Evolutionary conservation across 2,113 vertebrate genomes (phyloP), one percentile per base, ranked within the genome.

Genomic region (Callithrix jacchus): DNA sequence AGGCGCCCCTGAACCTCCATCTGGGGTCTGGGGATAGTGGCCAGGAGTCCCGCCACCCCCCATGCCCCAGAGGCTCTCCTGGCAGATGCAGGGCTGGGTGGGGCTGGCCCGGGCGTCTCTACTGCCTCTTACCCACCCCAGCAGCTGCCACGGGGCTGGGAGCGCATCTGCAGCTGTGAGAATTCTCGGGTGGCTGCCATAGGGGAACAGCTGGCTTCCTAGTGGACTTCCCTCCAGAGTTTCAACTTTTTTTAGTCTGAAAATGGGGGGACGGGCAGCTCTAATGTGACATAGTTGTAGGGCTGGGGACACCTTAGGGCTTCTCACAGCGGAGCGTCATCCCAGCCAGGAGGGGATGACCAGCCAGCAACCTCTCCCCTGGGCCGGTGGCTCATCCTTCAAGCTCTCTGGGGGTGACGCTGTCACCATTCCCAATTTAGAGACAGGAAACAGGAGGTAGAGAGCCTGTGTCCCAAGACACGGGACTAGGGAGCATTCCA

Each of bases 241-340:
- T 21, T 52, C 7, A 8, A 35, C 54, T 54, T 37, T 35, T 56
- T 35, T 35, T 2, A 35, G 37, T 45, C 70, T 52, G 10, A 56
- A 56, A 25, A 3, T 10, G 30, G 9, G 17, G 66, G 32, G 14
- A 8, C 5, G 79, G 47, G 35, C 61, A 35, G 61, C 35, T 42
- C 35, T 40, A 10, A 45, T 13, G 42, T 20, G 64, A 23, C 27
- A n/a, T 12, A 0, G 64, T 52, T 16, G 12, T 6, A 23, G 64
- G 61, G 13, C 70, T 3, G 40, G 40, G 68, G 23, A 45, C n/a
- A 21, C 42, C 61, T 27, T 0, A 2, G 56, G 7, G 7, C 37
- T 77, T 37, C 13, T 52, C 4, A 8, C 49, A 1, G 16, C 21
- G 79, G 8, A 18, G 35, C 17, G 0, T 0, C 0, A 1, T 18